A percentile compares a stretch with the other conserved stretches of the same genome.
Conservation (phyloP, 2,113 vertebrate species). For the Dermatemys mawii region DNA sequence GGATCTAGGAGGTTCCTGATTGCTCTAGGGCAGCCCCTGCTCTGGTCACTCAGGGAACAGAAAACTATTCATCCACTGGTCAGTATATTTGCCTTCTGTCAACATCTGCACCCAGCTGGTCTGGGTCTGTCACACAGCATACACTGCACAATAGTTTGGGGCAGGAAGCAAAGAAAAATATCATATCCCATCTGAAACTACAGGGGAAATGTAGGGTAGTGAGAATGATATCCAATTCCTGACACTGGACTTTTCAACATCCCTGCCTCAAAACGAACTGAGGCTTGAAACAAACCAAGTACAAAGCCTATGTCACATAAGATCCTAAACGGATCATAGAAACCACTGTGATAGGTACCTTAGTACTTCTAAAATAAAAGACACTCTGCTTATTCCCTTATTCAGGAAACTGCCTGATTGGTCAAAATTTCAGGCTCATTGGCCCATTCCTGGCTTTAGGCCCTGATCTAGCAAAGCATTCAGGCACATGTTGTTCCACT, state of each 20-base stretch:
- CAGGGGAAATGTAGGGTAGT: background rate
- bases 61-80: too few relatives aligned
- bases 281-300: background rate
- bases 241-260: background rate
- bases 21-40: too few relatives aligned
- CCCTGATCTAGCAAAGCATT: background rate
- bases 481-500: background rate
- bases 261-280: background rate
- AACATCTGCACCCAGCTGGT: too few relatives aligned
- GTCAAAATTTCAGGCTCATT: background rate
- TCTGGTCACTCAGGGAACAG: too few relatives aligned
- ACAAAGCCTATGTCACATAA: background rate
- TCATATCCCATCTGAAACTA: background rate
- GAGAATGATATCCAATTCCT: background rate
- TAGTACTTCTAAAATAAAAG: too few relatives aligned
- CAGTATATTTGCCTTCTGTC: too few relatives aligned
- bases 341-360: background rate
- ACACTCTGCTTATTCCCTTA: too few relatives aligned
- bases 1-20: too few relatives aligned
- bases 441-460: background rate
- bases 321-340: background rate
- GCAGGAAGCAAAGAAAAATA: background rate
- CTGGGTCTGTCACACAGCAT: too few relatives aligned
- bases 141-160: background rate
- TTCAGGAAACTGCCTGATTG: background rate